These are phyloP conservation scores for Drosophila nigrodunni DNA, from an alignment of 1,140 invertebrate species.

Conservation along the genomic window DNA sequence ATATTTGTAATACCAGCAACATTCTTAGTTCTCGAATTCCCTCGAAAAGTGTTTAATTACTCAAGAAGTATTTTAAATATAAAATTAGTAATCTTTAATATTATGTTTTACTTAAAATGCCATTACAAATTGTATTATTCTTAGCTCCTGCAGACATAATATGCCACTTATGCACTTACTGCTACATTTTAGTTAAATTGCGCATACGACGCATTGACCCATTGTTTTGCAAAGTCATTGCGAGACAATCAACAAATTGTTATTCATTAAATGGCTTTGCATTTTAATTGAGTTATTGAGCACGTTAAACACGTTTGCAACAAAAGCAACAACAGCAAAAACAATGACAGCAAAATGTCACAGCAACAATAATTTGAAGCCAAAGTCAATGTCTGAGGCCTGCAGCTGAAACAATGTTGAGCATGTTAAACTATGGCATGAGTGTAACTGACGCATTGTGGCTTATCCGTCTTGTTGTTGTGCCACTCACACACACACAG, in stretches of 20 bases:
- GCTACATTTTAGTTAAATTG: slow-evolving; percentile 3
- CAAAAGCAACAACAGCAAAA: background rate
- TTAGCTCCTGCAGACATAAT: too few relatives aligned
- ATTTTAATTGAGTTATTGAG: slow-evolving; percentile 64
- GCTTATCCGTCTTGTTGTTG: slow-evolving; percentile 64
- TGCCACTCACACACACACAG: slow-evolving; percentile 50
- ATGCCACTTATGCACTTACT: too few relatives aligned
- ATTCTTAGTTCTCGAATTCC: too few relatives aligned
- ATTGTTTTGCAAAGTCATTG: slow-evolving; percentile 31
- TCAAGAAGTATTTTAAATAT: too few relatives aligned
- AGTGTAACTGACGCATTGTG: slow-evolving; percentile 48
- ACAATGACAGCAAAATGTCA: background rate
- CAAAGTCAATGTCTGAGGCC: slow-evolving; percentile 6
- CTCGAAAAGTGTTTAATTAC: too few relatives aligned
- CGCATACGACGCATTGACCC: slow-evolving; percentile 13
- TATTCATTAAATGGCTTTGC: slow-evolving; percentile 66
- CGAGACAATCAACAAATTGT: slow-evolving; percentile 59
- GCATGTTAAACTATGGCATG: slow-evolving; percentile 38
- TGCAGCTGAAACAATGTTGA: slow-evolving; percentile 22
- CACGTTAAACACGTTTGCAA: slow-evolving; percentile 33
- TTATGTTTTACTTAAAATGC: too few relatives aligned
- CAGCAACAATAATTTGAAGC: slow-evolving; percentile 27
- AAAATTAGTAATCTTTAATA: too few relatives aligned
- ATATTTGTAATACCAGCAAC: too few relatives aligned
- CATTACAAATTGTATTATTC: too few relatives aligned